These are phyloP conservation scores for Hexactinellida sp. DNA, from an alignment of 37 sponge, comb jelly and placozoan genomes.

Conservation along the genomic window DNA sequence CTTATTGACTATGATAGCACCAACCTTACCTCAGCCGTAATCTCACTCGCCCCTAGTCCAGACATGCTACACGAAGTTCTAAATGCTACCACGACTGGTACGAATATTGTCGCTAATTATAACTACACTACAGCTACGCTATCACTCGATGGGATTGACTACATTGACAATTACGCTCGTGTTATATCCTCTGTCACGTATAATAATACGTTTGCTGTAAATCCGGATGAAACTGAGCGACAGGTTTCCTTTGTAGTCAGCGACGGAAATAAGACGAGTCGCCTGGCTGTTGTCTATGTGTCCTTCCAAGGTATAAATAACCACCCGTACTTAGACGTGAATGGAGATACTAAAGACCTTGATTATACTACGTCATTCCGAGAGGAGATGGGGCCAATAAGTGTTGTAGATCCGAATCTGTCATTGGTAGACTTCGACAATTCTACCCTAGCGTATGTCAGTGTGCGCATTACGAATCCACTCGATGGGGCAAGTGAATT, in stretches of 20 bases:
- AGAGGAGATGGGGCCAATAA: conserved; percentile 55
- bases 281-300: conserved; percentile 30
- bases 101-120: conserved; percentile 31
- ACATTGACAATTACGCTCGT: conserved; percentile 30
- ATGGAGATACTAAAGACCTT: conserved; percentile 30
- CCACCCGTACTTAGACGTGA: conserved; percentile 48
- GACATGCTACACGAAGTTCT: conserved; percentile 53
- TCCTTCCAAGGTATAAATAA: conserved; percentile 59
- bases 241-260: conserved; percentile 39
- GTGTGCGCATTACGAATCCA: conserved; percentile 41
- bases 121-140: conserved; percentile 36
- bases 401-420: conserved; percentile 27
- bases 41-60: conserved; percentile 41
- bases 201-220: conserved; percentile 51
- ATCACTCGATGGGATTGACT: conserved; percentile 39
- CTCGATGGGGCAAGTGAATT: conserved; percentile 31
- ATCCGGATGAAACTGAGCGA: conserved; percentile 45
- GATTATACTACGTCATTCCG: conserved; percentile 30
- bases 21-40: conserved; percentile 35
- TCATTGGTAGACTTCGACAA: conserved; percentile 61
- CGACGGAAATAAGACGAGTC: conserved; percentile 49
- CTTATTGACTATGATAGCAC: conserved; percentile 55
- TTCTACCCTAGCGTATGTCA: conserved; percentile 37
- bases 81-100: conserved; percentile 28
- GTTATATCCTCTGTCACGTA: conserved; percentile 58